These are phyloP conservation scores for Pseudochirops corinnae DNA, from an alignment of 2,797 vertebrate genomes.

Conservation along the genomic window DNA sequence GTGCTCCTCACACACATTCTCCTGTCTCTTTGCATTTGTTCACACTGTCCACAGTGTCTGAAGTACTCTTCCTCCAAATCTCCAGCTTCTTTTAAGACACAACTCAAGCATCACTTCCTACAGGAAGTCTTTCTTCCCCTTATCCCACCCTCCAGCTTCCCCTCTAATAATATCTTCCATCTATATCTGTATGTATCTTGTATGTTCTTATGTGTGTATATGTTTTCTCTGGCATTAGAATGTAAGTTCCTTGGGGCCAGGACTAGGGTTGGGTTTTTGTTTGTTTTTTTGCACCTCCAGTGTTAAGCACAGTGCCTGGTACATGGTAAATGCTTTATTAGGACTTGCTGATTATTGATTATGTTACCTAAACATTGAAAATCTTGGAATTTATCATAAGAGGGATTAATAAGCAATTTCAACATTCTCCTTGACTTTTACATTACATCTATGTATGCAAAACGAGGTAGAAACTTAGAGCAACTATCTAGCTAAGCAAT, in stretches of 20 bases:
- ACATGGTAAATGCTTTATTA: constrained; percentile 42
- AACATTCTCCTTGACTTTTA: constrained; percentile 45
- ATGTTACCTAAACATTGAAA: constrained; percentile 48
- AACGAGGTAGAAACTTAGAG: constrained; percentile 36
- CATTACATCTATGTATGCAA: constrained; percentile 18
- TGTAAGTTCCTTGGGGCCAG: constrained; percentile 41
- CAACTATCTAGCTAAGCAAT: constrained; percentile 52
- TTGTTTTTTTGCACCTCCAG: constrained; percentile 51
- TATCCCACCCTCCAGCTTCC: neutral
- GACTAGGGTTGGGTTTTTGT: constrained; percentile 51
- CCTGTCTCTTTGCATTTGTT: neutral
- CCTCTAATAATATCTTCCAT: neutral
- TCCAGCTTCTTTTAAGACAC: neutral
- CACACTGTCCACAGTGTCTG: too few species aligned
- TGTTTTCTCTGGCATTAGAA: neutral
- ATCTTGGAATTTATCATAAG: constrained; percentile 43
- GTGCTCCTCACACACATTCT: neutral
- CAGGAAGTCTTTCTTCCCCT: neutral
- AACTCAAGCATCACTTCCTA: neutral
- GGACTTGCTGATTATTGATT: constrained; percentile 13
- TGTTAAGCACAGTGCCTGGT: neutral
- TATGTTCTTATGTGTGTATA: too few species aligned
- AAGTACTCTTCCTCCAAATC: neutral
- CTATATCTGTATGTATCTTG: neutral
- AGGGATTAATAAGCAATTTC: constrained; percentile 3